Evolutionary conservation across 2,797 vertebrate species (phyloP).

Genomic region (Remorina albescens): DNA sequence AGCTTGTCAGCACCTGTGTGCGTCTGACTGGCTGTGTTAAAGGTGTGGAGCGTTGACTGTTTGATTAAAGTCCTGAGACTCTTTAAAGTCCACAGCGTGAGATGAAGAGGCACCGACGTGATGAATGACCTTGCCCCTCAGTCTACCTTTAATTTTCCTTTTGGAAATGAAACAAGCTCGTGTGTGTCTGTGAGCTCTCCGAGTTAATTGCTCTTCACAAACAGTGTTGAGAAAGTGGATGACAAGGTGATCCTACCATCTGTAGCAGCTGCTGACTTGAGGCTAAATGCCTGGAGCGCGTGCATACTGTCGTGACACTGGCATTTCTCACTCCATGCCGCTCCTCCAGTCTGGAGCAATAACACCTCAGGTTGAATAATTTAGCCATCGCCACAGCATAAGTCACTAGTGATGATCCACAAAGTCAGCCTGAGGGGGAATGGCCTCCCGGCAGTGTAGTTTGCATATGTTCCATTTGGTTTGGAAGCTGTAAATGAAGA

Average conservation of each 20-base stretch:
- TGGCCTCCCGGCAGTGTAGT: conserved; percentile 46
- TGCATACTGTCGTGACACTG: conserved; percentile 78
- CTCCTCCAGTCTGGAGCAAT: conserved; percentile 68
- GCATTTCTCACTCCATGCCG: conserved; percentile 68
- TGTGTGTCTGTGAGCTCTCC: conserved; percentile 43
- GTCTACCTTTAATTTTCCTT: conserved; percentile 71
- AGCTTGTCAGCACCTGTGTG: conserved; percentile 60
- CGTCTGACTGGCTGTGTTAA: conserved; percentile 47
- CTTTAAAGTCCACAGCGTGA: conserved; percentile 65
- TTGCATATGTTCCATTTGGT: conserved; percentile 67
- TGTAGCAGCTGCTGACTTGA: conserved; percentile 79
- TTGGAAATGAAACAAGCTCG: conserved; percentile 54
- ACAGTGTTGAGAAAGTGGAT: conserved; percentile 66
- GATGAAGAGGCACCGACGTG: conserved; percentile 51
- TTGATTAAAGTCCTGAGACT: conserved; percentile 66
- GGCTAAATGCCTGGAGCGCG: conserved; percentile 77
- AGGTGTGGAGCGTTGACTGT: conserved; percentile 42
- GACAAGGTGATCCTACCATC: conserved; percentile 80
- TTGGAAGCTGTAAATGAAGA: conserved; percentile 32
- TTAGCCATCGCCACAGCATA: conserved; percentile 69
- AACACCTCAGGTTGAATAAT: conserved; percentile 82
- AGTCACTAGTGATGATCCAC: conserved; percentile 63
- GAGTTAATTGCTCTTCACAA: conserved; percentile 71
- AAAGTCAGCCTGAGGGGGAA: conserved; percentile 49
- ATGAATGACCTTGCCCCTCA: conserved; percentile 59